These are phyloP conservation scores for Phycodurus eques DNA, from an alignment of 2,113 vertebrate genomes.

Conservation along the genomic window DNA sequence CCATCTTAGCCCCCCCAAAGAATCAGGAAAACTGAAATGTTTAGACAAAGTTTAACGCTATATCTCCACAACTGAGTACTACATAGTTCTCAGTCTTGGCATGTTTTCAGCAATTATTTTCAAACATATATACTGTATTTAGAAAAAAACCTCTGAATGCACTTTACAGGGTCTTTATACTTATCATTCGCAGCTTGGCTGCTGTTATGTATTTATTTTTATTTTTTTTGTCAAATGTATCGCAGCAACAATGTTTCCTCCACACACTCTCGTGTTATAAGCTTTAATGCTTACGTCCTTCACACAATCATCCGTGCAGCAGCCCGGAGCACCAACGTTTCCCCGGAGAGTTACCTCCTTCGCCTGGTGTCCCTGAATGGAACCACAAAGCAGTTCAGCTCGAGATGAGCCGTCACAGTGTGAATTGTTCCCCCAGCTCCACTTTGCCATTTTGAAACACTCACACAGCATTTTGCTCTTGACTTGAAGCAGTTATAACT, in stretches of 20 bases:
- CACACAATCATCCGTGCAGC: slow-evolving; percentile 36
- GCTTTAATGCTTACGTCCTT: slow-evolving; percentile 43
- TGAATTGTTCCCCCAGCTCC: slow-evolving; percentile 25
- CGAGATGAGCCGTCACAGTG: slow-evolving; percentile 30
- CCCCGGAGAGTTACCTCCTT: slow-evolving; percentile 39
- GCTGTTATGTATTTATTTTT: too few species aligned
- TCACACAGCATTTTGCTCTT: not conserved
- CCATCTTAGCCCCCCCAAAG: too few species aligned
- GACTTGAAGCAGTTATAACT: not conserved
- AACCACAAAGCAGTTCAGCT: slow-evolving; percentile 19
- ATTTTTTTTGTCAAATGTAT: slow-evolving; percentile 21
- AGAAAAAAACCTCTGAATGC: not conserved
- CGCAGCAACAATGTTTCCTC: slow-evolving; percentile 22
- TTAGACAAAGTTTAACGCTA: too few species aligned
- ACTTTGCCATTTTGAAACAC: slow-evolving; percentile 15
- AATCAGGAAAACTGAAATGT: too few species aligned
- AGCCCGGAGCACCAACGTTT: slow-evolving; percentile 46
- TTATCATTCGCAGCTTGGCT: not conserved
- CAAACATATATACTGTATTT: not conserved
- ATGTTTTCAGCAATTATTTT: not conserved
- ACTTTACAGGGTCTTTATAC: not conserved
- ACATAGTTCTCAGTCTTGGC: not conserved
- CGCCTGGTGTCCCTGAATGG: slow-evolving; percentile 33
- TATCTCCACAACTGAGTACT: too few species aligned
- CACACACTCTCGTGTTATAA: slow-evolving; percentile 26